Evolutionary conservation across 1,140 invertebrate species (phyloP), one percentile per base, ranked within the genome.

Genomic region (Eurosta solidaginis): DNA sequence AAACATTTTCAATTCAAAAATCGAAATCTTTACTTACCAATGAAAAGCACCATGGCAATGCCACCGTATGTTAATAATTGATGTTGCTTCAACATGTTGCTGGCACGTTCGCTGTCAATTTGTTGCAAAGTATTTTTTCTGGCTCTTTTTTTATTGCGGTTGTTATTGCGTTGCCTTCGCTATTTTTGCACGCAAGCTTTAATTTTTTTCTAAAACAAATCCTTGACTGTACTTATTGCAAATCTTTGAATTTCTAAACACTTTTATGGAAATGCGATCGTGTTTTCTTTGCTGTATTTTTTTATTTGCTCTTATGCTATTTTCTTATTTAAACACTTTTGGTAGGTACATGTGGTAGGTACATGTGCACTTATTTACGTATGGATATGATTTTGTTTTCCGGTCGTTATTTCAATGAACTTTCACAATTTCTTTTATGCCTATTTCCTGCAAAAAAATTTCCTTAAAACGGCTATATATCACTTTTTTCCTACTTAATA

Each of bases 51-150:
- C 50, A 74, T 40, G 14, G 44, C 59, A 25, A 77, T 36, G 25
- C 54, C 22, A 54, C n/a, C n/a, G n/a, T n/a, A 14, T 77, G 59
- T 77, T 47, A 59, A 68, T 76, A 74, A 42, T n/a, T 42, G 36
- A 27, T 79, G 75, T 77, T 73, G 74, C 47, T 27, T 22, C 54
- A 77, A 68, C 78, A 79, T 79, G 78, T 77, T 79, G 78, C 17
- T 52, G 20, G 54, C 33, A n/a, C n/a, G 20, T 45, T 68, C 4
- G 45, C 44, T 74, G 40, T 17, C 20, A 20, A n/a, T 25, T 40
- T 49, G 9, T 27, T 75, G 25, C 22, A 17, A 1, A 77, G 45
- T 4, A 36, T 25, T 77, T 36, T 17, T 22, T 47, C n/a, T n/a
- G 25, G 17, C 29, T 20, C 36, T 76, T n/a, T 52, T 76, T 54